These are phyloP conservation scores for Spatulosminthurus flaviceps DNA, from an alignment of 2,888 invertebrate species.

Conservation along the genomic window DNA sequence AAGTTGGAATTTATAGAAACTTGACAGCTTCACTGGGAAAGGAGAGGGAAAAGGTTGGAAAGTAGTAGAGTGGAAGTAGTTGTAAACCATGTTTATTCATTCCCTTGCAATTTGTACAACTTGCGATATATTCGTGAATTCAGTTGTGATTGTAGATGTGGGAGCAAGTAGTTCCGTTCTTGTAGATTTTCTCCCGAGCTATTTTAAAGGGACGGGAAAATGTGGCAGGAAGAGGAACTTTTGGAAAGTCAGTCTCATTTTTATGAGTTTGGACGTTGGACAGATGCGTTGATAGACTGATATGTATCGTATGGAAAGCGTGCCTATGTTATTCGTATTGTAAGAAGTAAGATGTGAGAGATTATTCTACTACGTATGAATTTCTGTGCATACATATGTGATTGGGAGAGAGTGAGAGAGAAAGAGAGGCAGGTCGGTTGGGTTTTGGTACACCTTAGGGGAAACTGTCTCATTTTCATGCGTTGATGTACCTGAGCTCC, in stretches of 20 bases:
- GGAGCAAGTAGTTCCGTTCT: not conserved
- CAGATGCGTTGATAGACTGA: slow-evolving; percentile 1
- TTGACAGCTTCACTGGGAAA: too few relatives aligned
- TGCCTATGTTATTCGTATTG: not conserved
- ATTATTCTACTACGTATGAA: too few relatives aligned
- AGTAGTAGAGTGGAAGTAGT: not conserved
- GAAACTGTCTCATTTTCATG: slow-evolving; percentile 42
- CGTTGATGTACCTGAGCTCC: slow-evolving; percentile 42
- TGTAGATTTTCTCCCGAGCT: not conserved
- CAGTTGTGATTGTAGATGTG: not conserved
- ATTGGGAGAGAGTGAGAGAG: not conserved
- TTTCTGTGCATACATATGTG: not conserved
- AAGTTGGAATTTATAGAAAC: too few relatives aligned
- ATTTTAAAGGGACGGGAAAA: not conserved
- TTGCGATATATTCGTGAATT: not conserved
- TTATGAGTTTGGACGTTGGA: slow-evolving; percentile 14
- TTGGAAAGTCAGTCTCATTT: not conserved
- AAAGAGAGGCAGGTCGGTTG: not conserved
- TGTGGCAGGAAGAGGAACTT: too few relatives aligned
- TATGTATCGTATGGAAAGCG: not conserved
- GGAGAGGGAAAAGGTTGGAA: too few relatives aligned
- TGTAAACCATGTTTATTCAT: slow-evolving; percentile 13
- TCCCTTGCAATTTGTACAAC: not conserved
- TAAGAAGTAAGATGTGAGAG: too few relatives aligned
- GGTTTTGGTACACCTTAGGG: slow-evolving; percentile 11